Evolutionary conservation across 92 coral and sea anemone genomes (phyloP), one percentile per base, ranked within the genome.

Genomic region (Phenganax subtilis): DNA sequence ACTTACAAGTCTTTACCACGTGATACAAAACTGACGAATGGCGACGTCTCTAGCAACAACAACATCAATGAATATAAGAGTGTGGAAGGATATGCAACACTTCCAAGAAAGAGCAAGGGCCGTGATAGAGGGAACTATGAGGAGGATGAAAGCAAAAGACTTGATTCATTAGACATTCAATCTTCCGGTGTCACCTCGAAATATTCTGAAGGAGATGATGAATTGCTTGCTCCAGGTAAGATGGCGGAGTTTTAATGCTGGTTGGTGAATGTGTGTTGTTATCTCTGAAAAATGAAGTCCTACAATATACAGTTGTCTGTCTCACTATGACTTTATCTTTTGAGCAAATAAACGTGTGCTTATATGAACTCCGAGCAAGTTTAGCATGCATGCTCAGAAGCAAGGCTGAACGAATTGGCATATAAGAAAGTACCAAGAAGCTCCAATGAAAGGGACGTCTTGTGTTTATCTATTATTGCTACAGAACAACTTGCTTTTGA

Each of bases 31-130:
- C 65, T 75, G 8, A 55, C 80, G 6, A 75, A 75, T 75, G 80
- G 80, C 52, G 47, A 55, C 16, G 47, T 61, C 6, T 25, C 80
- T 25, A 54, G 17, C 54, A 75, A 75, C 67, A 75, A 75, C 31
- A 71, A 71, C 7, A 20, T 1, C 25, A 47, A 31, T 44, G 57
- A 53, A 12, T 77, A 29, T 71, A 77, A 77, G 65, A 77, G 82
- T 59, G 71, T 77, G 10, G 82, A 59, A 15, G 82, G 82, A 0
- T 93, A 91, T 84, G 98, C 92, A 27, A 93, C 98, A 10, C 82
- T 93, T 68, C 98, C 98, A 20, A 86, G 98, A 84, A 16, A 87
- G 85, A 9, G 72, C 75, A 31, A 78, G 59, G 30, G 81, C 75
- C 12, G 58, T 25, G 37, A 52, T 25, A 9, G 87, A 87, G 53